phyloP scores from a whole-genome alignment of 2,113 vertebrate genomes.

The Periophthalmus modestus region DNA sequence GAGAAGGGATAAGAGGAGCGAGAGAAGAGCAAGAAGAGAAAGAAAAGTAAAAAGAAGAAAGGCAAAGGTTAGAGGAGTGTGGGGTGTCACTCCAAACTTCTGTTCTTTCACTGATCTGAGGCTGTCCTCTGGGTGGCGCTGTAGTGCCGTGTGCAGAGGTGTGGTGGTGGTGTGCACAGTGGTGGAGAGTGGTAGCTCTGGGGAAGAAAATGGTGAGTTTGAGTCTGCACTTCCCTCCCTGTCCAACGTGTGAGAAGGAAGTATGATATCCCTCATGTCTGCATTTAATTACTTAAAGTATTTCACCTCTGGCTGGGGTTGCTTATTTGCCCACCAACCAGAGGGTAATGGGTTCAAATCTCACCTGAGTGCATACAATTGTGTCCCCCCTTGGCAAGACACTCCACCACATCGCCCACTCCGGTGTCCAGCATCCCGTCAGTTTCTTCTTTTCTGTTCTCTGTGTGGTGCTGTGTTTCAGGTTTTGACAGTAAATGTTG shows the following conservation, averaged over 20 bases:
- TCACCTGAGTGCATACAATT: not conserved
- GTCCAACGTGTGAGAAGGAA: too few relatives aligned
- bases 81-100: slow-evolving; percentile 8
- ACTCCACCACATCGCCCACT: too few relatives aligned
- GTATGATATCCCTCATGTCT: too few relatives aligned
- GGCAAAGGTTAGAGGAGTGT: slow-evolving; percentile 71
- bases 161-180: not conserved
- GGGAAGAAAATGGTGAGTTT: too few relatives aligned
- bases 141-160: not conserved
- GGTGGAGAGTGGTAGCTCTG: too few relatives aligned
- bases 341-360: too few relatives aligned
- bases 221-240: too few relatives aligned
- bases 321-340: too few relatives aligned
- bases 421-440: too few relatives aligned
- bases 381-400: not conserved
- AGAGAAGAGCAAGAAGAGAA: slow-evolving; percentile 49
- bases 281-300: too few relatives aligned
- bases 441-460: not conserved
- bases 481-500: not conserved
- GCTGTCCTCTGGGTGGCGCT: not conserved
- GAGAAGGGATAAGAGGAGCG: slow-evolving; percentile 60
- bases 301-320: too few relatives aligned
- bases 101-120: slow-evolving; percentile 2
- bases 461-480: not conserved
- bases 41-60: slow-evolving; percentile 61